These are phyloP conservation scores for Pteria penguin DNA, from an alignment of 2,888 invertebrate species.

Conservation along the genomic window DNA sequence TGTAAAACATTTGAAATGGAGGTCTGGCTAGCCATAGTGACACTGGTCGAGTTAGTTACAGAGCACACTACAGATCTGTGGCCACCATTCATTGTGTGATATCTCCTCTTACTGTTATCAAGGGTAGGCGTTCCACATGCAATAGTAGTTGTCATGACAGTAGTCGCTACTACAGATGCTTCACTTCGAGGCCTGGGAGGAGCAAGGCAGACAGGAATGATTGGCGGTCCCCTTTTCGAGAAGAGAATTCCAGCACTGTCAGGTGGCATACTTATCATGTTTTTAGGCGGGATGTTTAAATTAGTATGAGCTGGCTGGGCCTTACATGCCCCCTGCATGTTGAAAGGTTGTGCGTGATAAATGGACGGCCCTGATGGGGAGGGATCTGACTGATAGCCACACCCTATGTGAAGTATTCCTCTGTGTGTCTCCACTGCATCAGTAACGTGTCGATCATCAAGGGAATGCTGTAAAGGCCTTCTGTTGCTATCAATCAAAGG, in stretches of 20 bases:
- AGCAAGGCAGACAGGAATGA: conserved; percentile 42
- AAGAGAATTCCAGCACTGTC: conserved; percentile 40
- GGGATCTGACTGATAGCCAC: conserved; percentile 68
- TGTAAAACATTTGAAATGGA: not conserved
- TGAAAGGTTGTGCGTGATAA: conserved; percentile 30
- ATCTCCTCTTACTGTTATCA: not conserved
- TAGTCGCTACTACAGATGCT: conserved; percentile 36
- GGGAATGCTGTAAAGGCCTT: not conserved
- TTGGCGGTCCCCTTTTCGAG: conserved; percentile 40
- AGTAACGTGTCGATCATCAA: not conserved
- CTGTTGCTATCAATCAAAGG: not conserved
- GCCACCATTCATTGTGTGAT: conserved; percentile 16
- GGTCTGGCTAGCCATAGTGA: not conserved
- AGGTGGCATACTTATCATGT: conserved; percentile 64
- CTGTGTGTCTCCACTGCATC: not conserved
- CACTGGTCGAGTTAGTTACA: conserved; percentile 30
- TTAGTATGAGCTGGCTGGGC: conserved; percentile 66
- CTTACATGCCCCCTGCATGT: conserved; percentile 45
- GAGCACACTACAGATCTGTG: conserved; percentile 29
- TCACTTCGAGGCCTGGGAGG: conserved; percentile 36
- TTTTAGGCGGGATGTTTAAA: conserved; percentile 55
- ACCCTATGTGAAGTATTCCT: conserved; percentile 31
- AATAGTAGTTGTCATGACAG: conserved; percentile 36
- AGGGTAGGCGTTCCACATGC: conserved; percentile 22
- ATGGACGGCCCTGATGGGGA: conserved; percentile 42